These are phyloP conservation scores for Tragulus kanchil DNA, from an alignment of 2,113 vertebrate species.

Conservation along the genomic window DNA sequence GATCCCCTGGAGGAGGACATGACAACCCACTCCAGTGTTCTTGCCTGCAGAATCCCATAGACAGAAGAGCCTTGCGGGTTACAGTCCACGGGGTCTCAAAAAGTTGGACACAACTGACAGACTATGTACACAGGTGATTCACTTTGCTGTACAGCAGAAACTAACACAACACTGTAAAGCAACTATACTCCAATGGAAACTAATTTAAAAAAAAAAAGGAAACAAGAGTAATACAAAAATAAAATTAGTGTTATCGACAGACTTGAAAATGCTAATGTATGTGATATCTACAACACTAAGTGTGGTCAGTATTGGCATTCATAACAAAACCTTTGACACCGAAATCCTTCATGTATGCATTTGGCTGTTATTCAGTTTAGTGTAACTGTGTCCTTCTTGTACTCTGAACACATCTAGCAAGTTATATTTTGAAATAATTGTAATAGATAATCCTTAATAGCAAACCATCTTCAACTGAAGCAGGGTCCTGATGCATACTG, in stretches of 20 bases:
- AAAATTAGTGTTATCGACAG: not conserved
- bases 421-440: not conserved
- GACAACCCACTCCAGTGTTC: no score
- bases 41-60: no score
- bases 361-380: not conserved
- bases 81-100: no score
- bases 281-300: not conserved
- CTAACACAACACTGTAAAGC: not conserved
- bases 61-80: no score
- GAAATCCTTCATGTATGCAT: not conserved
- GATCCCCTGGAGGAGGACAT: no score
- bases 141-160: not conserved
- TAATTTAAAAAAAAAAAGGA: not conserved
- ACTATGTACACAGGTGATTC: no score
- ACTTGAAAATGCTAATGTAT: not conserved
- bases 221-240: not conserved
- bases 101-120: no score
- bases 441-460: not conserved
- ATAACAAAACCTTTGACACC: rapidly evolving
- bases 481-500: not conserved
- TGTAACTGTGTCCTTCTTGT: not conserved
- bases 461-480: not conserved
- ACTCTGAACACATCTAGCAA: not conserved
- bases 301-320: not conserved
- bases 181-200: not conserved